phyloP scores from a whole-genome alignment of 1,140 invertebrate genomes.

The Drosophila tsacasi region DNA sequence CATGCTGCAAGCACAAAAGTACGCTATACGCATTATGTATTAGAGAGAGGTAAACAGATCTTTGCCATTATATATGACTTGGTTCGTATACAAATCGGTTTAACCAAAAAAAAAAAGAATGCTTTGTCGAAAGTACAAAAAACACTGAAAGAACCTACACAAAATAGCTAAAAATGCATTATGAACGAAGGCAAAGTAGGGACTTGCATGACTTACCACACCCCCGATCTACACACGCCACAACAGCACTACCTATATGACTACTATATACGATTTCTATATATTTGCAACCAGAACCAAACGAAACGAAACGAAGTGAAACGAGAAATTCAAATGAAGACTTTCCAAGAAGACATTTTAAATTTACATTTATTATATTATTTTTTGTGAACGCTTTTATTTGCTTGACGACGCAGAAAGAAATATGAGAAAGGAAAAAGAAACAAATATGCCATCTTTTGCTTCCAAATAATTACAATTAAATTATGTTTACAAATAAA shows the following conservation, averaged over 20 bases:
- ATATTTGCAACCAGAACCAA: constrained; percentile 30
- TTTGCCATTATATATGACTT: constrained; percentile 61
- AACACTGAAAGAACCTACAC: constrained; percentile 43
- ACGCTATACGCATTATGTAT: constrained; percentile 58
- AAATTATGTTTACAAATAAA: constrained; percentile 70
- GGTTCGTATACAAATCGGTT: constrained; percentile 69
- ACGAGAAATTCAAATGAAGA: constrained; percentile 59
- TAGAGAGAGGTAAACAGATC: constrained; percentile 47
- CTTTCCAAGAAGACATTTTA: constrained; percentile 78
- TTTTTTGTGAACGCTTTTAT: constrained; percentile 58
- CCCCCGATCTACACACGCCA: constrained; percentile 36
- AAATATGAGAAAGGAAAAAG: constrained; percentile 30
- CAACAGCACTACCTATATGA: constrained; percentile 31
- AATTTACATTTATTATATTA: constrained; percentile 48
- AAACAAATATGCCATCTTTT: constrained; percentile 77
- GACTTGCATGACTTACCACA: constrained; percentile 37
- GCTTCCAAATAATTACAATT: constrained; percentile 80
- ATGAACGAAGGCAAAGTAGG: constrained; percentile 13
- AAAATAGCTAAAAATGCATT: constrained; percentile 7
- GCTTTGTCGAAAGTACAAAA: constrained; percentile 75
- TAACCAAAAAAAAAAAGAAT: constrained; percentile 79
- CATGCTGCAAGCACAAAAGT: constrained; percentile 73
- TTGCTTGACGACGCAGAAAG: constrained; percentile 33
- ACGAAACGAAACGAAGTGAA: constrained; percentile 30
- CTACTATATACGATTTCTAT: constrained; percentile 37